Percentiles rank a stretch among this genome's conserved stretches.
Conservation (phyloP, 2,113 vertebrate species). For the Odobenus rosmarus region DNA sequence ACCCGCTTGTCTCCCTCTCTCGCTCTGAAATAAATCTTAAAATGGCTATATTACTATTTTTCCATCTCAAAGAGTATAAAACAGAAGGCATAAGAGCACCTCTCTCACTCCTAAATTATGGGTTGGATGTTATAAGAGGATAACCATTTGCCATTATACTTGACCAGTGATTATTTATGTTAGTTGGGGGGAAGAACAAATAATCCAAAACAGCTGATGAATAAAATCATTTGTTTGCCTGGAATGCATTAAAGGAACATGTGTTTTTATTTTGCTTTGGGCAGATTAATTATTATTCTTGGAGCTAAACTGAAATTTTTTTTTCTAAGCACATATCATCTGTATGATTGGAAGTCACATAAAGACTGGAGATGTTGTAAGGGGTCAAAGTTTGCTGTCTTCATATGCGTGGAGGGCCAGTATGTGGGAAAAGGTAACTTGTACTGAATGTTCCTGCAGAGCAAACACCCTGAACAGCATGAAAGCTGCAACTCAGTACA, state of each 20-base stretch:
- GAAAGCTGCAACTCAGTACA: background rate
- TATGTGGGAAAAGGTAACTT: background rate
- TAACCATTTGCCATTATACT: constrained; percentile 15
- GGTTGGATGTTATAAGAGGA: background rate
- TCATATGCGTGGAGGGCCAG: background rate
- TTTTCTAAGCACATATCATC: background rate
- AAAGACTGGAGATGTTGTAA: background rate
- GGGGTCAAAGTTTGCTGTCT: background rate
- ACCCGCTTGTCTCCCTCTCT: background rate
- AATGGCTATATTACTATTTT: background rate
- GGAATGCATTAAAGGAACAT: constrained; percentile 10
- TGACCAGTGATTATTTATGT: background rate
- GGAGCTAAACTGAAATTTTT: background rate
- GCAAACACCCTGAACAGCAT: background rate
- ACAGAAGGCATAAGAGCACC: background rate
- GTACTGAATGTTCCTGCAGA: background rate
- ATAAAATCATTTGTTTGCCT: constrained; percentile 34
- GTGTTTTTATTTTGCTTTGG: constrained; percentile 27
- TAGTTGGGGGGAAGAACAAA: background rate
- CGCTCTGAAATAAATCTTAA: background rate
- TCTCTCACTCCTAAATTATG: background rate
- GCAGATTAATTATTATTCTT: constrained; percentile 32
- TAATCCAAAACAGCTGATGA: constrained; percentile 30
- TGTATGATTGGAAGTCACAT: background rate
- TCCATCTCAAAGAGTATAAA: constrained; percentile 29